Percentiles rank a stretch among this genome's conserved stretches.
phyloP scores from a whole-genome alignment of 2,888 invertebrate genomes.

The Amphipoea oculea region DNA sequence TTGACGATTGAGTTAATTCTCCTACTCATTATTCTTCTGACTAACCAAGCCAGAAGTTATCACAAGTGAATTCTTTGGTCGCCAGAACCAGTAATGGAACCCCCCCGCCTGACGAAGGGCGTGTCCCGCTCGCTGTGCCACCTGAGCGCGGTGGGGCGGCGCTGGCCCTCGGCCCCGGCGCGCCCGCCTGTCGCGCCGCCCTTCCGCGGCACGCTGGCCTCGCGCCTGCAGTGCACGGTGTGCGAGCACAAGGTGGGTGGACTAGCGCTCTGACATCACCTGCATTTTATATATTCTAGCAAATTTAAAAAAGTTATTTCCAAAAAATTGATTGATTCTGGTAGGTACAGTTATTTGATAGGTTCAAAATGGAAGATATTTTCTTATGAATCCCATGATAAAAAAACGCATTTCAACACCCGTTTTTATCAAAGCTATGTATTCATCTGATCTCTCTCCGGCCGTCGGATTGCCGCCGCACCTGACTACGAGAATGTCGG shows the following conservation, averaged over 20 bases:
- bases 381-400: neutral
- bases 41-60: neutral
- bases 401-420: neutral
- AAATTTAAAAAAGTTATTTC: no score
- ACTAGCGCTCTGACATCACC: neutral
- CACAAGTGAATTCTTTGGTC: neutral
- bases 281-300: no score
- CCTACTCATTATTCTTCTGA: neutral
- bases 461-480: no score
- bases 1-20: neutral
- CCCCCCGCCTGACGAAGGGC: constrained; percentile 82
- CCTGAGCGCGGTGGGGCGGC: constrained; percentile 87
- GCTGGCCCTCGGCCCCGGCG: constrained; percentile 77
- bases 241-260: constrained; percentile 82
- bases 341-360: neutral
- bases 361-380: neutral
- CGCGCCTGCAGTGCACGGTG: constrained; percentile 85
- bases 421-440: neutral
- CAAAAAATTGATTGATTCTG: neutral
- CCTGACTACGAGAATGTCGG: neutral
- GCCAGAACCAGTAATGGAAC: constrained; percentile 76
- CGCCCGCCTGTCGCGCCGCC: constrained; percentile 84
- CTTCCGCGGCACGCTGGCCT: constrained; percentile 86
- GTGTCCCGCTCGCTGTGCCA: constrained; percentile 88
- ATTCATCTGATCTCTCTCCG: neutral